These are phyloP conservation scores for Scarus forsteni DNA, from an alignment of 2,797 vertebrate species.

Conservation along the genomic window DNA sequence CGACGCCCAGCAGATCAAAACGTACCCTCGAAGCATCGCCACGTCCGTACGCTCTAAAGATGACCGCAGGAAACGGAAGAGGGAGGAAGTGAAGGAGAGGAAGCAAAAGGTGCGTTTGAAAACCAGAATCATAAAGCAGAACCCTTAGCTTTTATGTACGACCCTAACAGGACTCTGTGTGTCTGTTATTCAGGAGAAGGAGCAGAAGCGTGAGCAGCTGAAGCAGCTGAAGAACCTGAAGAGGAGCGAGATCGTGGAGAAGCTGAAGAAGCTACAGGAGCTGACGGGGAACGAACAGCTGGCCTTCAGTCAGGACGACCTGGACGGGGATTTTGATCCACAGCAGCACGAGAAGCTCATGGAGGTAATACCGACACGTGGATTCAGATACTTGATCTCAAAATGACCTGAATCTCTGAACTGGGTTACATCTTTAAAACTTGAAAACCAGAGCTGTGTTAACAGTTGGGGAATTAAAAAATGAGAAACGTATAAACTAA, in stretches of 20 bases:
- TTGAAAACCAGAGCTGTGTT: too few species aligned
- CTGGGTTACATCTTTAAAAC: too few species aligned
- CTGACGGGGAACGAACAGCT: slow-evolving; percentile 86
- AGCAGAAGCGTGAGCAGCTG: slow-evolving; percentile 89
- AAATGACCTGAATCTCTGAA: too few species aligned
- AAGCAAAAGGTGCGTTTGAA: slow-evolving; percentile 83
- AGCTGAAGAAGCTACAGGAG: slow-evolving; percentile 86
- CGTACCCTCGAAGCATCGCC: slow-evolving; percentile 88
- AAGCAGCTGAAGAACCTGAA: slow-evolving; percentile 95
- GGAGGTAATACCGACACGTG: slow-evolving; percentile 79
- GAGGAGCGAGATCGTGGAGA: slow-evolving; percentile 88
- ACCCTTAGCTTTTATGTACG: too few species aligned
- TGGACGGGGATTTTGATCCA: slow-evolving; percentile 90
- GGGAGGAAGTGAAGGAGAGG: slow-evolving; percentile 87
- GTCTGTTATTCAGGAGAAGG: slow-evolving; percentile 84
- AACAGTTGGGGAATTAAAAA: too few species aligned
- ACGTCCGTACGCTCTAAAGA: slow-evolving; percentile 92
- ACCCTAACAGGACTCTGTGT: background rate
- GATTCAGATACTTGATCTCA: background rate
- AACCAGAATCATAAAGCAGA: too few species aligned
- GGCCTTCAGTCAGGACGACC: slow-evolving; percentile 83
- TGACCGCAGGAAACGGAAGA: slow-evolving; percentile 87
- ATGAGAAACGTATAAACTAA: too few species aligned
- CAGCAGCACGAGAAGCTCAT: slow-evolving; percentile 89
- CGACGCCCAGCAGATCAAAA: slow-evolving; percentile 85